Conservation (phyloP, 2,113 vertebrate species). For the Merops nubicus region DNA sequence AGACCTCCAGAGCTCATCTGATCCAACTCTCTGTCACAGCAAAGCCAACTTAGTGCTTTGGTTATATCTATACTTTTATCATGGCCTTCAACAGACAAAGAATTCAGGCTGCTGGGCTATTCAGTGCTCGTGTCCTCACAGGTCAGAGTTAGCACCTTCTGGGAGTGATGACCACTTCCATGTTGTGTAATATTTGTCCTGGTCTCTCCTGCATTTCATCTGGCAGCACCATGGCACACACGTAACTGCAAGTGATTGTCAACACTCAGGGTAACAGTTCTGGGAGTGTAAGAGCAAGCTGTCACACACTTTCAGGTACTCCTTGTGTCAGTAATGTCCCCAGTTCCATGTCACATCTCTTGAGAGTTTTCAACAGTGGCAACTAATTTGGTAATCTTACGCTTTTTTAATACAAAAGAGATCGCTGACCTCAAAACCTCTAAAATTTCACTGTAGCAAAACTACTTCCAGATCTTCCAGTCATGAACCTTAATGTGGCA, state of each 20-base stretch:
- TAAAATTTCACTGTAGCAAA: background rate
- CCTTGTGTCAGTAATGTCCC: background rate
- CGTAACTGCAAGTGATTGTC: background rate
- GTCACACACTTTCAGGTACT: background rate
- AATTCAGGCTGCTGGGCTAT: background rate
- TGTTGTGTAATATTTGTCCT: background rate
- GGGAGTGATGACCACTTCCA: background rate
- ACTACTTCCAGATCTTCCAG: background rate
- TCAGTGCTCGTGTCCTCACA: background rate
- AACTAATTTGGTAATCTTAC: background rate
- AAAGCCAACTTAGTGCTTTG: background rate
- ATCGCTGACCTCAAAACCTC: background rate
- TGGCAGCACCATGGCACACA: rapidly evolving
- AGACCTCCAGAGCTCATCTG: background rate
- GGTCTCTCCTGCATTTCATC: background rate
- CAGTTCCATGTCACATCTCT: background rate
- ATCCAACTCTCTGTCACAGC: background rate
- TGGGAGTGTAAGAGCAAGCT: background rate
- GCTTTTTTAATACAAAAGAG: background rate
- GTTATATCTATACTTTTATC: background rate
- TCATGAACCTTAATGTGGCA: background rate
- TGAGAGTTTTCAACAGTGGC: background rate
- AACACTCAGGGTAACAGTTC: background rate
- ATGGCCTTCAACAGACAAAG: background rate
- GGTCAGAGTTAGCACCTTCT: background rate